These are phyloP conservation scores for Entomyzon cyanotis DNA, from an alignment of 2,113 vertebrate genomes.

Conservation along the genomic window DNA sequence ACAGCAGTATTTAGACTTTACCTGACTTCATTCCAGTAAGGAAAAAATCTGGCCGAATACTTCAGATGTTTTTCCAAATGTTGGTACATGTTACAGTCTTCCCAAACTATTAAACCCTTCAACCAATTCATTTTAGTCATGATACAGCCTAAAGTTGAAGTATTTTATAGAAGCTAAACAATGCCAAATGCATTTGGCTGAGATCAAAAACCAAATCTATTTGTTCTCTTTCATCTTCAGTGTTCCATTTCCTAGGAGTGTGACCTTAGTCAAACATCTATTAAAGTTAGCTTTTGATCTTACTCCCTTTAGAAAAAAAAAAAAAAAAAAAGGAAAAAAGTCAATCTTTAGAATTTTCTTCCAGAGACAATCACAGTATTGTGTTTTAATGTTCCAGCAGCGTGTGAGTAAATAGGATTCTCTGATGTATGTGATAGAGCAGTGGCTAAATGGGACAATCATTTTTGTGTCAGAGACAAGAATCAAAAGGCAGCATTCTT, in stretches of 20 bases:
- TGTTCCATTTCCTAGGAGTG: slow-evolving; percentile 83
- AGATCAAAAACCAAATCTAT: slow-evolving; percentile 76
- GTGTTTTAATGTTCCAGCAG: slow-evolving; percentile 73
- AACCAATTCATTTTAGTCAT: slow-evolving; percentile 64
- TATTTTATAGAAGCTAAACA: slow-evolving; percentile 82
- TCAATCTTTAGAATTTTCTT: slow-evolving; percentile 73
- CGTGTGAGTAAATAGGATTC: slow-evolving; percentile 80
- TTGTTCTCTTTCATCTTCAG: slow-evolving; percentile 81
- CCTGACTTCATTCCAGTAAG: neutral
- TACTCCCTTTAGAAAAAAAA: slow-evolving; percentile 26
- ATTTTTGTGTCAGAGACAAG: slow-evolving; percentile 76
- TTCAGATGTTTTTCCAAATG: neutral
- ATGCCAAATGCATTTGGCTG: slow-evolving; percentile 80
- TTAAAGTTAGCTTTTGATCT: slow-evolving; percentile 82
- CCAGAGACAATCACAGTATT: slow-evolving; percentile 77
- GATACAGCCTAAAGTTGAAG: slow-evolving; percentile 68
- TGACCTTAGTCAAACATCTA: slow-evolving; percentile 86
- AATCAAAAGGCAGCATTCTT: slow-evolving; percentile 78
- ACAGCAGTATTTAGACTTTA: neutral
- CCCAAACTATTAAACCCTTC: slow-evolving; percentile 52
- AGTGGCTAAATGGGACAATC: slow-evolving; percentile 73
- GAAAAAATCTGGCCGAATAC: neutral
- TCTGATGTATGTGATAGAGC: slow-evolving; percentile 74
- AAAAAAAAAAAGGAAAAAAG: slow-evolving; percentile 40
- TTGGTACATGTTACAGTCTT: slow-evolving; percentile 45